Evolutionary conservation across 30 jellyfish, hydroid and myxozoan species (phyloP).

Genomic region (Haliclystus octoradiatus): DNA sequence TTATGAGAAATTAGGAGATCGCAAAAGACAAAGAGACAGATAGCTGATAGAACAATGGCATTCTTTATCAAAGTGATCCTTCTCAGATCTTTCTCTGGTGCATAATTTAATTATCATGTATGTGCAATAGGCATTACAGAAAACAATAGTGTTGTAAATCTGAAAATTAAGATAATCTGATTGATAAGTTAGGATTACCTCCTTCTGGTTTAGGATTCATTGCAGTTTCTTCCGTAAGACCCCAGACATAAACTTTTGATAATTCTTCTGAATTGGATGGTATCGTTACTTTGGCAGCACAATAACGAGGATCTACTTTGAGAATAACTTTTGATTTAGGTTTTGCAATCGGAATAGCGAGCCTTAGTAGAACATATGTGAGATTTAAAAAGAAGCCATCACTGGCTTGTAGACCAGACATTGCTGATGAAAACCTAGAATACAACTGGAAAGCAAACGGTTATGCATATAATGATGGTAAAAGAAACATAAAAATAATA

Average conservation of each 20-base stretch:
- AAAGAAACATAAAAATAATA: no score
- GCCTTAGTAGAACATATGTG: conserved; percentile 51
- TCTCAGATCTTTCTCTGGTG: neutral
- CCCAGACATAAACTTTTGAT: conserved; percentile 46
- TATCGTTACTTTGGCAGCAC: conserved; percentile 42
- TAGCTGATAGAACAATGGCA: no score
- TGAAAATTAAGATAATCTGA: neutral
- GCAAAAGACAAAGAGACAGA: no score
- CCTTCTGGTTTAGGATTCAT: conserved; percentile 62
- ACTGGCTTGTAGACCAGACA: conserved; percentile 55
- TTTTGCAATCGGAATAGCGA: conserved; percentile 56
- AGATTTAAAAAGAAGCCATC: conserved; percentile 76
- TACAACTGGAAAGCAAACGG: no score
- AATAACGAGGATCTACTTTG: conserved; percentile 58
- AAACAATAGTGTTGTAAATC: neutral
- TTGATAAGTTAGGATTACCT: conserved; percentile 13
- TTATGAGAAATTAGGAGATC: no score
- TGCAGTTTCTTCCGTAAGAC: conserved; percentile 39
- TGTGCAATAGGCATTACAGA: neutral
- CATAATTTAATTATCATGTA: neutral
- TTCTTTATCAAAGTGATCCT: no score
- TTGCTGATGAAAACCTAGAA: no score
- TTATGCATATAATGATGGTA: no score
- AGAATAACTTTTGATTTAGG: conserved; percentile 31
- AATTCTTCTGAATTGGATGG: conserved; percentile 48